phyloP scores from a whole-genome alignment of 2,888 invertebrate genomes.

The Callyntrura guangdongensis region DNA sequence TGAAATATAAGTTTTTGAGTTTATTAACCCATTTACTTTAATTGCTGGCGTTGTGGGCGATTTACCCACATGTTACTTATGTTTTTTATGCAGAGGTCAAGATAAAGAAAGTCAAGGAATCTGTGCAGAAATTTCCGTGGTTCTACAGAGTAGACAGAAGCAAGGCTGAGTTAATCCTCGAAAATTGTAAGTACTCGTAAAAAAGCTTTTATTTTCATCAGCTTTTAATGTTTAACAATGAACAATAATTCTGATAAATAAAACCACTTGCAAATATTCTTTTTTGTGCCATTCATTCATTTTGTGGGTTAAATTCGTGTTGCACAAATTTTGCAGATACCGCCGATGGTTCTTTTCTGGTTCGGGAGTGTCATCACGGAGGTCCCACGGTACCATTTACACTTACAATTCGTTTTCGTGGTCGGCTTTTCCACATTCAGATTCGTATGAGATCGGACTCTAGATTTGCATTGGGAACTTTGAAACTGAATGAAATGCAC shows the following conservation, averaged over 20 bases:
- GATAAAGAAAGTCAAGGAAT: conserved; percentile 84
- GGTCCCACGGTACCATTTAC: conserved; percentile 84
- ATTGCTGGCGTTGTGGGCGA: too few relatives aligned
- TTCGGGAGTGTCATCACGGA: conserved; percentile 82
- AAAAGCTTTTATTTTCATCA: neutral
- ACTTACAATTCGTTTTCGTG: conserved; percentile 83
- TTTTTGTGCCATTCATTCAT: too few relatives aligned
- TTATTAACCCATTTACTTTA: neutral
- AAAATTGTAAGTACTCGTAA: conserved; percentile 84
- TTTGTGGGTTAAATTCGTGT: neutral
- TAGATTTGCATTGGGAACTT: conserved; percentile 82
- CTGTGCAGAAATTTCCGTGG: conserved; percentile 84
- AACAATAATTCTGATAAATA: neutral
- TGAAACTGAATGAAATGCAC: conserved; percentile 84
- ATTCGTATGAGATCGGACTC: conserved; percentile 82
- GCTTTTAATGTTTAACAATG: neutral
- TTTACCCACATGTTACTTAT: neutral
- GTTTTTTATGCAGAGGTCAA: conserved; percentile 68
- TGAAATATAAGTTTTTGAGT: conserved; percentile 8
- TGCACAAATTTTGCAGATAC: conserved; percentile 62
- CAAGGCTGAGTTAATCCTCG: conserved; percentile 84
- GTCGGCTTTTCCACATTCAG: conserved; percentile 84
- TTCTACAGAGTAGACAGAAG: conserved; percentile 84
- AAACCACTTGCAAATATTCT: too few relatives aligned
- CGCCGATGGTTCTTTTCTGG: conserved; percentile 79